phyloP scores from a whole-genome alignment of 2,888 invertebrate genomes.

The Cantharis nigra region DNA sequence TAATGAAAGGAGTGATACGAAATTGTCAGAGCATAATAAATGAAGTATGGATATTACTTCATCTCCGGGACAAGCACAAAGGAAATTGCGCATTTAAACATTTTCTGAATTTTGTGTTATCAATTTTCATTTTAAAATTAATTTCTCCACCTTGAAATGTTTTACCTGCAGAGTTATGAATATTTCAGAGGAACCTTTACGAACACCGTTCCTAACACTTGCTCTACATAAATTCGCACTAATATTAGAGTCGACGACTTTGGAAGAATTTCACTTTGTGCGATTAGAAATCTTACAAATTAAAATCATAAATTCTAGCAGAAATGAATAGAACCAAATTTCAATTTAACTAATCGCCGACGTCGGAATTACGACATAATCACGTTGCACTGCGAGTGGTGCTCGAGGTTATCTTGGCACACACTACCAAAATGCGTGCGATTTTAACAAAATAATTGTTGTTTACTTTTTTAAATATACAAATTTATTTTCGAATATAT shows the following conservation, averaged over 20 bases:
- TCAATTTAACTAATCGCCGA: background rate
- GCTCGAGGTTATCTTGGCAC: background rate
- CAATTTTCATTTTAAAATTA: background rate
- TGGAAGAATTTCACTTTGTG: background rate
- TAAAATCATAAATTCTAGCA: background rate
- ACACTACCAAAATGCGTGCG: background rate
- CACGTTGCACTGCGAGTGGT: background rate
- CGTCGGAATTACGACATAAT: background rate
- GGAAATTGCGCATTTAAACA: constrained; percentile 8
- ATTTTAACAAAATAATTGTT: background rate
- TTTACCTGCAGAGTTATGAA: background rate
- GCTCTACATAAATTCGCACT: background rate
- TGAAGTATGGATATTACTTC: constrained; percentile 25
- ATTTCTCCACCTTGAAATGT: background rate
- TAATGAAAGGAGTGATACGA: constrained; percentile 31
- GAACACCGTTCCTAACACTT: background rate
- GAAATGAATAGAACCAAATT: background rate
- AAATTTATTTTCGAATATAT: background rate
- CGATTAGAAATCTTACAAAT: background rate
- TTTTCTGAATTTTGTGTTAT: constrained; percentile 4
- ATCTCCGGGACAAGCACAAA: constrained; percentile 17
- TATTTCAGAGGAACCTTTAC: background rate
- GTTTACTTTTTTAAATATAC: background rate
- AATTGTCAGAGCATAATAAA: constrained; percentile 26
- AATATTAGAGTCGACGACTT: background rate